These are phyloP conservation scores for Heliconius eleuchia DNA, from an alignment of 1,140 invertebrate species.

Conservation along the genomic window DNA sequence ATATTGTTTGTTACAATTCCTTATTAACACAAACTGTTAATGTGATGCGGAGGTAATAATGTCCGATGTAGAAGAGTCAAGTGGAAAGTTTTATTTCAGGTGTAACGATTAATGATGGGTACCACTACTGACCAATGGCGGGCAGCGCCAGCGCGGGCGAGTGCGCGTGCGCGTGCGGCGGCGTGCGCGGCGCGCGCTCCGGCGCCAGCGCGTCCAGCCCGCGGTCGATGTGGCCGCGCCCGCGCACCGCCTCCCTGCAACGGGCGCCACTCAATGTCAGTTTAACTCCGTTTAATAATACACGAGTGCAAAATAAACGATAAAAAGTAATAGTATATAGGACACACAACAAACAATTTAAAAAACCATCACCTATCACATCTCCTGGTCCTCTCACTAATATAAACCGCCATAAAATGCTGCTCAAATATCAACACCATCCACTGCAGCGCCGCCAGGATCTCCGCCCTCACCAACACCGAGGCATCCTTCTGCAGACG, in stretches of 20 bases:
- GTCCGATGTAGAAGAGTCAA: too few relatives aligned
- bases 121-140: constrained; percentile 48
- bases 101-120: too few relatives aligned
- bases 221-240: constrained; percentile 44
- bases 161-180: constrained; percentile 22
- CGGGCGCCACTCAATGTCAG: too few relatives aligned
- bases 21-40: too few relatives aligned
- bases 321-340: too few relatives aligned
- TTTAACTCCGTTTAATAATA: too few relatives aligned
- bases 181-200: constrained; percentile 16
- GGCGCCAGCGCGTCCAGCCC: constrained; percentile 17
- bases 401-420: constrained; percentile 90
- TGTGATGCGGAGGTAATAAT: too few relatives aligned
- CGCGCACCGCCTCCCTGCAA: constrained; percentile 28
- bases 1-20: too few relatives aligned
- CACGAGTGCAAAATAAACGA: too few relatives aligned
- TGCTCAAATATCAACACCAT: constrained; percentile 95
- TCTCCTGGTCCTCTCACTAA: constrained; percentile 86
- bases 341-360: too few relatives aligned
- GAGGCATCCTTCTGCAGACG: constrained; percentile 91
- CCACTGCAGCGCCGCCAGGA: constrained; percentile 92
- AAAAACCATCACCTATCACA: constrained; percentile 50
- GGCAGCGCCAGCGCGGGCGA: constrained; percentile 50
- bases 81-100: too few relatives aligned
- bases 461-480: constrained; percentile 92